A percentile compares a stretch with the other conserved stretches of the same genome.
Conservation (phyloP, 2,113 vertebrate genomes). For the Chelonoidis abingdonii region DNA sequence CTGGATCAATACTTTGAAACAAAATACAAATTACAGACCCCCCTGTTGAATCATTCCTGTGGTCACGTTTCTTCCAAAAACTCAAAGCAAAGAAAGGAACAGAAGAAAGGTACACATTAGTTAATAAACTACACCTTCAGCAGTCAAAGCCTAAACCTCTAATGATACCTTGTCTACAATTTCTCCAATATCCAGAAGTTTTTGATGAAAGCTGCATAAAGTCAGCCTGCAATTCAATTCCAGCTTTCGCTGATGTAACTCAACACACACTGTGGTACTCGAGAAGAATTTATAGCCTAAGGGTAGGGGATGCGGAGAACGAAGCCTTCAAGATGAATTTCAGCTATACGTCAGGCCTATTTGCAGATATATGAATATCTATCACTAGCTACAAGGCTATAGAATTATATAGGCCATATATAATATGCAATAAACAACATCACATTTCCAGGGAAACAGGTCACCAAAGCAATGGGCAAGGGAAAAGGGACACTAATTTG, state of each 20-base stretch:
- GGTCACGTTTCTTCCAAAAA: neutral
- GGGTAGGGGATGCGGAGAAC: neutral
- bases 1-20: slow-evolving; percentile 20
- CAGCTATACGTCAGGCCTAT: neutral
- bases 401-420: neutral
- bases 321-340: neutral
- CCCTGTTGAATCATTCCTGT: neutral
- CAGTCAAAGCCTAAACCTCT: slow-evolving; percentile 37
- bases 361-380: neutral
- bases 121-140: slow-evolving; percentile 8
- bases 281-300: neutral
- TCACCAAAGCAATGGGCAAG: neutral
- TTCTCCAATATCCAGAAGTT: neutral
- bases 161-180: slow-evolving; percentile 36
- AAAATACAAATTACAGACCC: neutral
- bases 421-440: neutral
- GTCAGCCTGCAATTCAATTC: slow-evolving; percentile 45
- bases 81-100: slow-evolving; percentile 12
- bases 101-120: slow-evolving; percentile 1
- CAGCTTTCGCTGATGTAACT: slow-evolving; percentile 37
- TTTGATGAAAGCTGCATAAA: slow-evolving; percentile 33
- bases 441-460: neutral
- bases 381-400: slow-evolving; percentile 3
- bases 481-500: neutral
- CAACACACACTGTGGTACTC: neutral